Evolutionary conservation across 2,113 vertebrate species (phyloP).

Genomic region (Arenaria interpres): DNA sequence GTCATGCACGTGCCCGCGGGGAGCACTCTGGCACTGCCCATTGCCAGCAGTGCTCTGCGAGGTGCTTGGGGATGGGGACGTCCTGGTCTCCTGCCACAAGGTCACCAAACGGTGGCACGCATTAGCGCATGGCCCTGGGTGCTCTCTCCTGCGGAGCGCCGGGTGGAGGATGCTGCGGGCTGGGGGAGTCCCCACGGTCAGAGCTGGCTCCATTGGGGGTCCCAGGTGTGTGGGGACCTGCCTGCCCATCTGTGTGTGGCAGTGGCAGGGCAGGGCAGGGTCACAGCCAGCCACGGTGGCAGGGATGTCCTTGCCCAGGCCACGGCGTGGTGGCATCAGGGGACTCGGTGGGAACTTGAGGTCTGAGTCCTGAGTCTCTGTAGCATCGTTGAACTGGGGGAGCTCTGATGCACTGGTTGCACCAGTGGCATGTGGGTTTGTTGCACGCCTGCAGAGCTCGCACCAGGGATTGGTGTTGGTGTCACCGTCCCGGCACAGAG

Average conservation of each 20-base stretch:
- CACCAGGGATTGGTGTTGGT: fast-evolving
- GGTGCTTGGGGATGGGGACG: neutral
- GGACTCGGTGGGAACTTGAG: neutral
- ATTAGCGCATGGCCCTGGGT: fast-evolving
- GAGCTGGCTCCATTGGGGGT: fast-evolving
- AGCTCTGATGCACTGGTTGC: fast-evolving
- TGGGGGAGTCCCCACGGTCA: fast-evolving
- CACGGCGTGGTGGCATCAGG: fast-evolving
- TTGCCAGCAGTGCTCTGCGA: neutral
- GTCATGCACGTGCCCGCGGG: fast-evolving
- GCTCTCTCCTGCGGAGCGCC: neutral
- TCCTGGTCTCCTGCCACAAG: fast-evolving
- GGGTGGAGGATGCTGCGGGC: neutral
- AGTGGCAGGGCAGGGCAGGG: neutral
- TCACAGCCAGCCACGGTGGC: fast-evolving
- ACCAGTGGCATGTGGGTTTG: fast-evolving
- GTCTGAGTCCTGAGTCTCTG: neutral
- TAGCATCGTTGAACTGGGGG: neutral
- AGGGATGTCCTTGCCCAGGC: neutral
- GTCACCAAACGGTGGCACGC: neutral
- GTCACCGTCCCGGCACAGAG: fast-evolving
- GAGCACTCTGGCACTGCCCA: fast-evolving
- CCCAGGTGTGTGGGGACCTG: fast-evolving
- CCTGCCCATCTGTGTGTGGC: fast-evolving
- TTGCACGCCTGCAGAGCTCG: fast-evolving